These are phyloP conservation scores for Myripristis murdjan DNA, from an alignment of 2,797 vertebrate genomes.

Conservation along the genomic window DNA sequence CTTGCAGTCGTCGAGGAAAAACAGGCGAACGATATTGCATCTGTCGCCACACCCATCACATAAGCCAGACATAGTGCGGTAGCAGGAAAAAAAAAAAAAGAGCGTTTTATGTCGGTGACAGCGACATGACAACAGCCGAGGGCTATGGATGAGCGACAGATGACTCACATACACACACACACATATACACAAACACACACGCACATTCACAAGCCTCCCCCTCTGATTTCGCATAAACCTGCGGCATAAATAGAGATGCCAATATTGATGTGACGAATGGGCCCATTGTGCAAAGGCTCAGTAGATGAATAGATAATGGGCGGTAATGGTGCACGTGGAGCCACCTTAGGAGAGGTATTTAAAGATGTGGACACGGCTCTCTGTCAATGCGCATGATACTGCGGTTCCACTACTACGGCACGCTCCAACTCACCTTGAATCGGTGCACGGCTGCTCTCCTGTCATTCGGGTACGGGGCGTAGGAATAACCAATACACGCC, in stretches of 20 bases:
- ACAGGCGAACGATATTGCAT: conserved; percentile 48
- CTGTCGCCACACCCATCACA: conserved; percentile 84
- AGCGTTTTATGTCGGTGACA: conserved; percentile 61
- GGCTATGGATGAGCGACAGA: conserved; percentile 66
- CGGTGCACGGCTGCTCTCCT: conserved; percentile 83
- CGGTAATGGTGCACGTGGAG: conserved; percentile 69
- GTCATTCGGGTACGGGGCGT: conserved; percentile 77
- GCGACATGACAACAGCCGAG: conserved; percentile 71
- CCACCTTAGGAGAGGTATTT: conserved; percentile 66
- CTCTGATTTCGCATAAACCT: conserved; percentile 23
- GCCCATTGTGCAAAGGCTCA: background rate
- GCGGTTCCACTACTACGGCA: conserved; percentile 92
- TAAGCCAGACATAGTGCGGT: conserved; percentile 57
- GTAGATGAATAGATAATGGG: conserved; percentile 48
- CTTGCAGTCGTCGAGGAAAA: conserved; percentile 57
- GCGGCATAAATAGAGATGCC: conserved; percentile 30
- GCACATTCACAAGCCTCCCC: conserved; percentile 26
- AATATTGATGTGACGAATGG: conserved; percentile 29
- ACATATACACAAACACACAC: conserved; percentile 47
- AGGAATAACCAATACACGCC: conserved; percentile 87
- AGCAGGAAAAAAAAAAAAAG: conserved; percentile 1
- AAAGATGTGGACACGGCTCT: conserved; percentile 81
- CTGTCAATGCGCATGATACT: conserved; percentile 98
- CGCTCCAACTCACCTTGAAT: conserved; percentile 98
- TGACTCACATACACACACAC: conserved; percentile 62